phyloP scores from a whole-genome alignment of 2,113 vertebrate genomes.

The Vidua macroura region DNA sequence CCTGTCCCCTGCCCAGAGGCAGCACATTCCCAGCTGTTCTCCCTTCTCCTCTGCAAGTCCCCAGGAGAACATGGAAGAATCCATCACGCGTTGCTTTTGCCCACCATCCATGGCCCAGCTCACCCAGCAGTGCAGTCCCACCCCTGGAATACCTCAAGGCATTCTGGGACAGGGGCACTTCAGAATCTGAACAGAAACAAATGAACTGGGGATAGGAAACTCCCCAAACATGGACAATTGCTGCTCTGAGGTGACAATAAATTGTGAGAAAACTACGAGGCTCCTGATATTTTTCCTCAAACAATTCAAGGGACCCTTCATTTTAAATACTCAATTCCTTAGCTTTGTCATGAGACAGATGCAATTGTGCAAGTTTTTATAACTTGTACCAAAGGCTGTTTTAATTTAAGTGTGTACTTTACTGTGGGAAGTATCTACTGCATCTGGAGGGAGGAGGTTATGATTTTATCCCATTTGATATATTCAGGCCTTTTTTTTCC shows the following conservation, averaged over 20 bases:
- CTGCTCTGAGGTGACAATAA: not conserved
- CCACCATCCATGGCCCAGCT: not conserved
- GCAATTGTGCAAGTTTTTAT: not conserved
- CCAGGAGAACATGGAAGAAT: not conserved
- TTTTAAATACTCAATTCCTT: not conserved
- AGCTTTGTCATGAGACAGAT: not conserved
- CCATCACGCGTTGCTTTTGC: rapidly evolving
- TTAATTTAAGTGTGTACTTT: not conserved
- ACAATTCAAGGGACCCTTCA: not conserved
- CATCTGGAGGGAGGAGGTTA: not conserved
- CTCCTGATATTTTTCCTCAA: not conserved
- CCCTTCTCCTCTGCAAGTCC: not conserved
- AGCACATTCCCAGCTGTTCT: not conserved
- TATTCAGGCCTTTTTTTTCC: not conserved
- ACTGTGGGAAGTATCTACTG: not conserved
- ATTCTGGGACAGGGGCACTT: too few species aligned
- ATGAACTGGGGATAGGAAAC: not conserved
- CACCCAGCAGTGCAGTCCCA: not conserved
- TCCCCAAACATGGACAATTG: not conserved
- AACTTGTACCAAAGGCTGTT: not conserved
- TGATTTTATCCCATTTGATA: not conserved
- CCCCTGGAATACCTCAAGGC: rapidly evolving
- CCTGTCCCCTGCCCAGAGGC: not conserved
- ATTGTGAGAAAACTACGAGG: not conserved
- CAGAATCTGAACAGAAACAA: not conserved